Percentiles rank a stretch among this genome's conserved stretches.
Conservation (phyloP, 1,140 invertebrate species). For the Bombus superbus region DNA sequence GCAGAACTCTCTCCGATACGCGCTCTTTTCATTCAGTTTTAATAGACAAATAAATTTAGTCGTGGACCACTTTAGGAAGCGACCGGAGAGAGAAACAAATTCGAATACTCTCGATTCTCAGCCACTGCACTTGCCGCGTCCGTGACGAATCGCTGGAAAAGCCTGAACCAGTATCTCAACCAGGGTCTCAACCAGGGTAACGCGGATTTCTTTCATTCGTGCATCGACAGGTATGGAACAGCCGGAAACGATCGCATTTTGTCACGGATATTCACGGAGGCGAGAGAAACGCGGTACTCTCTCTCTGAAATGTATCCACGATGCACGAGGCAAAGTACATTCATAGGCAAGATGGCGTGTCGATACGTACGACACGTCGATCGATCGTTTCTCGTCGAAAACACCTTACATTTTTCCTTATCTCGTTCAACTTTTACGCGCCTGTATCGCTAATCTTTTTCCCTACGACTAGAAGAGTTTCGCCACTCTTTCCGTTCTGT, state of each 20-base stretch:
- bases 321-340: slow-evolving; percentile 46
- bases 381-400: slow-evolving; percentile 22
- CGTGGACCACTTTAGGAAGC: neutral
- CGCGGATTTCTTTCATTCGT: neutral
- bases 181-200: no score
- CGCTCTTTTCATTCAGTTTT: neutral
- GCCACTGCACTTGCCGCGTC: neutral
- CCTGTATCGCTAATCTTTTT: neutral
- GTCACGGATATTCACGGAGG: neutral
- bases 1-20: neutral
- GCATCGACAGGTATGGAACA: neutral
- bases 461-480: neutral
- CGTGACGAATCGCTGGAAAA: neutral
- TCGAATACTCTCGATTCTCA: no score
- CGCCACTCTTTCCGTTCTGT: neutral
- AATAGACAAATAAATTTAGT: neutral
- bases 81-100: no score
- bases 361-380: slow-evolving; percentile 29
- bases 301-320: slow-evolving; percentile 36
- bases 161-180: neutral
- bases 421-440: neutral
- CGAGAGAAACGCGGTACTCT: slow-evolving; percentile 49
- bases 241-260: neutral
- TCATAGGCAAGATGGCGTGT: slow-evolving; percentile 39
- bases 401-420: neutral